Conservation (phyloP, 2,113 vertebrate genomes). For the Hippoglossus stenolepis region DNA sequence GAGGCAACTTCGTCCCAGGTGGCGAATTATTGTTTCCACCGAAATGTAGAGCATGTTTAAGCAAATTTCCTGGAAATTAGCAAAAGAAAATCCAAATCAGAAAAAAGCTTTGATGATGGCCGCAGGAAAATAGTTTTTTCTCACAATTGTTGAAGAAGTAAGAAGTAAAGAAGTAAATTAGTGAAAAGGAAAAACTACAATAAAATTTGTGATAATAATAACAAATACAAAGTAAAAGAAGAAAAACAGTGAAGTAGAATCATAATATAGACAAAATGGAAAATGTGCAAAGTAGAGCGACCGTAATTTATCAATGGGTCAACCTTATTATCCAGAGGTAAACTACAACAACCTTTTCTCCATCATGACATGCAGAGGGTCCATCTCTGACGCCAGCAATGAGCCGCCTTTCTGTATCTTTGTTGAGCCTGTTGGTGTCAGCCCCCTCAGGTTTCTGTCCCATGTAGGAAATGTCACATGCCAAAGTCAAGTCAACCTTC, state of each 20-base stretch:
- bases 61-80: not conserved
- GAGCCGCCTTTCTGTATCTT: too few relatives aligned
- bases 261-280: not conserved
- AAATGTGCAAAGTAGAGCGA: not conserved
- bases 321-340: not conserved
- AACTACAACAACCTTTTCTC: too few relatives aligned
- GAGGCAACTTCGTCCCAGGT: not conserved
- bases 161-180: not conserved
- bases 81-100: not conserved
- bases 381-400: too few relatives aligned
- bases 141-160: not conserved
- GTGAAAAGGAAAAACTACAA: not conserved
- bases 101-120: not conserved
- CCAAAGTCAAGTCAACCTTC: not conserved
- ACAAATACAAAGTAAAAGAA: not conserved
- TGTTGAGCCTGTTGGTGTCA: too few relatives aligned
- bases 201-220: not conserved
- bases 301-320: too few relatives aligned
- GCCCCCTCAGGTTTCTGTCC: too few relatives aligned
- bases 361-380: too few relatives aligned
- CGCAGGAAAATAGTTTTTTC: not conserved
- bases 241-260: too few relatives aligned
- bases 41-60: not conserved
- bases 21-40: not conserved
- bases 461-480: too few relatives aligned